These are phyloP conservation scores for Sula dactylatra DNA, from an alignment of 2,113 vertebrate genomes.

Conservation along the genomic window DNA sequence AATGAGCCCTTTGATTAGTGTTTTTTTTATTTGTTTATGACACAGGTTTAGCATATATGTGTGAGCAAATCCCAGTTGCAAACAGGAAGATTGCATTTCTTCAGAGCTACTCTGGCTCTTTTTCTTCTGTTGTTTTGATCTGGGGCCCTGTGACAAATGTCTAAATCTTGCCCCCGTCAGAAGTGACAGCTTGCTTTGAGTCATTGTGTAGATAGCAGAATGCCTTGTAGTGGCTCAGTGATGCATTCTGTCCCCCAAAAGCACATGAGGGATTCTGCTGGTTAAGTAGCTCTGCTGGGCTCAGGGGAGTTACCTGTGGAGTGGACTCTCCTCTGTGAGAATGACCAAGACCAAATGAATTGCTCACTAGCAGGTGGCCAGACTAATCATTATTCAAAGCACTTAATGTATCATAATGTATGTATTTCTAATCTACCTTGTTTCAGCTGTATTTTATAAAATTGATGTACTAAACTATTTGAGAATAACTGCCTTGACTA, in stretches of 20 bases:
- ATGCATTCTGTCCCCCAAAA: neutral
- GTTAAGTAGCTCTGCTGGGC: neutral
- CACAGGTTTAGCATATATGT: neutral
- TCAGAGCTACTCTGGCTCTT: neutral
- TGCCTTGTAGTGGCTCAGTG: neutral
- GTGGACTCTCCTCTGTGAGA: neutral
- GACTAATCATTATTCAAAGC: conserved; percentile 51
- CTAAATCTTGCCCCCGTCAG: conserved; percentile 25
- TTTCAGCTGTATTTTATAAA: conserved; percentile 76
- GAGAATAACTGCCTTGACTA: conserved; percentile 62
- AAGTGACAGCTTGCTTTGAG: conserved; percentile 2
- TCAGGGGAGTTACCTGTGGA: neutral
- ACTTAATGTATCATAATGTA: conserved; percentile 76
- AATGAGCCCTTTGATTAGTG: neutral
- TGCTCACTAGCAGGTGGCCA: conserved; percentile 38
- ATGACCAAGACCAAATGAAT: conserved; percentile 5
- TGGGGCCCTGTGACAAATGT: conserved; percentile 47
- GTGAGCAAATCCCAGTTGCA: neutral
- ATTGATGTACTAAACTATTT: conserved; percentile 70
- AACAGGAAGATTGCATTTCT: neutral
- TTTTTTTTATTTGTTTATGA: conserved; percentile 31
- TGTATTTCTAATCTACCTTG: conserved; percentile 73
- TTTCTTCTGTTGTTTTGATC: conserved; percentile 45
- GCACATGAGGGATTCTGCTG: neutral
- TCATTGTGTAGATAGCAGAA: neutral